Base-by-base conservation (phyloP, 2,797 vertebrate genomes). In the Leuciscus waleckii region DNA sequence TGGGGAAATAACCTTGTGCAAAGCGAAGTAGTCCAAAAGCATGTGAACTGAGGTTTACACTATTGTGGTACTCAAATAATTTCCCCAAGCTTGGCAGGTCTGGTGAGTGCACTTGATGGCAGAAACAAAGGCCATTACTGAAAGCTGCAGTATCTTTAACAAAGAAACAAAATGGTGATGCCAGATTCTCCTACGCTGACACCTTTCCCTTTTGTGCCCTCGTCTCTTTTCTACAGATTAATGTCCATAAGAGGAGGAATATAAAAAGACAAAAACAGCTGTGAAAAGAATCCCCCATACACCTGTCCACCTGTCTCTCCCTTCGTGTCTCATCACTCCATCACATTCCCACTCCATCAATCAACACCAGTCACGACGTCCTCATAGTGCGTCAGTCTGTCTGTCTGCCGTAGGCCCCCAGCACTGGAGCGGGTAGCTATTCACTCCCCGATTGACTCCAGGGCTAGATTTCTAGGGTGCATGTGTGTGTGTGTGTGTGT, bases 291-390 rank as follows among this genome's bases (percentile, higher is more conserved):
- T 79, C 87, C 90, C 91, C 87, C 86, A 89, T 83, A 74, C 92
- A 88, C 92, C 91, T 93, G 91, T 94, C 90, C 91, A 54, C 93
- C 90, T 91, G 76, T 78, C 19, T 78, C 89, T 93, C 89, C 92
- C 87, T 93, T 61, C 73, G 29, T 93, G 93, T 94, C 86, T 93
- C 93, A 91, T 93, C 93, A 94, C 92, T 90, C 87, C 92, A 92
- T 93, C 93, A 91, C 91, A 91, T 89, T 92, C 91, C 91, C 92
- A 91, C 87, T 92, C 90, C 91, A 93, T 92, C 91, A 91, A 86
- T 91, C 92, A 90, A 89, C 90, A 89, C 88, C 91, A 89, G 89
- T 92, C 92, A 89, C 90, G 93, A 87, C 69, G 88, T 91, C 90
- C 89, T 83, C 81, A 69, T 76, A 74, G 87, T 90, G 84, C 90